These are phyloP conservation scores for Drosophila rhopaloa DNA, from an alignment of 1,140 invertebrate species.

Conservation along the genomic window DNA sequence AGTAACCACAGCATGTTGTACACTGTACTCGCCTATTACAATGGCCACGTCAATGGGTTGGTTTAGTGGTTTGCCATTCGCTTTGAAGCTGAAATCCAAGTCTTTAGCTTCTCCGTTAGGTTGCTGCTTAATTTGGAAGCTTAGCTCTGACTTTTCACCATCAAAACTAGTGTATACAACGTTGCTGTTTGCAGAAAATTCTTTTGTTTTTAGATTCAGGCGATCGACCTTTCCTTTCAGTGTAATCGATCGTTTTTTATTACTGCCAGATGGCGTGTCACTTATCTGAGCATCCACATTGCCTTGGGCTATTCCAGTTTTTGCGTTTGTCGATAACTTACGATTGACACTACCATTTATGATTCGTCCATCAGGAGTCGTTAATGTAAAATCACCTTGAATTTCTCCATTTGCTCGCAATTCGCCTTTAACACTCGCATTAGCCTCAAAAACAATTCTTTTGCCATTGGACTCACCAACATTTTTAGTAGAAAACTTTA, in stretches of 20 bases:
- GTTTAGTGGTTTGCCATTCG: slow-evolving; percentile 83
- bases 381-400: slow-evolving; percentile 73
- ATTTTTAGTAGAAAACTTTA: slow-evolving; percentile 87
- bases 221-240: slow-evolving; percentile 85
- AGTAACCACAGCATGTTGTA: slow-evolving; percentile 48
- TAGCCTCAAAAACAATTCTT: slow-evolving; percentile 86
- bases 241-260: slow-evolving; percentile 82
- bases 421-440: slow-evolving; percentile 84
- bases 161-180: slow-evolving; percentile 75
- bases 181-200: slow-evolving; percentile 79
- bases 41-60: slow-evolving; percentile 73
- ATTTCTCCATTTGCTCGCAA: slow-evolving; percentile 85
- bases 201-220: slow-evolving; percentile 84
- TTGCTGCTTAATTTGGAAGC: slow-evolving; percentile 61
- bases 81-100: slow-evolving; percentile 43
- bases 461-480: slow-evolving; percentile 85
- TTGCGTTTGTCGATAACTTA: slow-evolving; percentile 72
- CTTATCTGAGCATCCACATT: slow-evolving; percentile 73
- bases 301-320: slow-evolving; percentile 64
- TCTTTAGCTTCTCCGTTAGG: slow-evolving; percentile 67
- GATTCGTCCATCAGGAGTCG: slow-evolving; percentile 41
- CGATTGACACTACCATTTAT: slow-evolving; percentile 79
- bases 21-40: slow-evolving; percentile 64
- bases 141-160: slow-evolving; percentile 72
- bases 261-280: slow-evolving; percentile 69